Percentiles rank a stretch among this genome's conserved stretches.
Conservation (phyloP, 2,797 vertebrate species). For the Falco naumanni region DNA sequence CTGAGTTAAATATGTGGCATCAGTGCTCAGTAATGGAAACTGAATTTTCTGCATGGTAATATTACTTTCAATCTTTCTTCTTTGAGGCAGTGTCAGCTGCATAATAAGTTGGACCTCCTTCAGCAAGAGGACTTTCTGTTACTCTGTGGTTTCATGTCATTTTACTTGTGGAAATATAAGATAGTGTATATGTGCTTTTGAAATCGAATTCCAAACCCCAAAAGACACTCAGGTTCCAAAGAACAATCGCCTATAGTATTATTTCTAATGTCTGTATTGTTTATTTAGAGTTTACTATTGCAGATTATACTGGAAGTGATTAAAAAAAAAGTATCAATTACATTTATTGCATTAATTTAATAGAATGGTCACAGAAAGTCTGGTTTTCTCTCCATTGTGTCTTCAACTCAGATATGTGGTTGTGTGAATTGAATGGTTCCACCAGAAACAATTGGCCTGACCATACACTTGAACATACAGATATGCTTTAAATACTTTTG, state of each 20-base stretch:
- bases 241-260: background rate
- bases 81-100: background rate
- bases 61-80: background rate
- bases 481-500: background rate
- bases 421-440: background rate
- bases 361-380: background rate
- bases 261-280: background rate
- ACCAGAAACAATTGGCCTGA: background rate
- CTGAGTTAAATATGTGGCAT: background rate
- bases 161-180: background rate
- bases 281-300: background rate
- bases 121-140: background rate
- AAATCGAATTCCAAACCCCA: background rate
- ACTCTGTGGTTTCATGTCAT: background rate
- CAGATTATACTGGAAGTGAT: background rate
- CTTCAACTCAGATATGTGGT: background rate
- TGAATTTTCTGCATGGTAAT: background rate
- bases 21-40: background rate
- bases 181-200: background rate
- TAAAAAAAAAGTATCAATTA: background rate
- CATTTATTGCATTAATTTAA: background rate
- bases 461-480: background rate
- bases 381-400: background rate
- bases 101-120: background rate
- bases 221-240: background rate